Evolutionary conservation across 2,797 vertebrate species (phyloP).

Genomic region (Lagodon rhomboides): DNA sequence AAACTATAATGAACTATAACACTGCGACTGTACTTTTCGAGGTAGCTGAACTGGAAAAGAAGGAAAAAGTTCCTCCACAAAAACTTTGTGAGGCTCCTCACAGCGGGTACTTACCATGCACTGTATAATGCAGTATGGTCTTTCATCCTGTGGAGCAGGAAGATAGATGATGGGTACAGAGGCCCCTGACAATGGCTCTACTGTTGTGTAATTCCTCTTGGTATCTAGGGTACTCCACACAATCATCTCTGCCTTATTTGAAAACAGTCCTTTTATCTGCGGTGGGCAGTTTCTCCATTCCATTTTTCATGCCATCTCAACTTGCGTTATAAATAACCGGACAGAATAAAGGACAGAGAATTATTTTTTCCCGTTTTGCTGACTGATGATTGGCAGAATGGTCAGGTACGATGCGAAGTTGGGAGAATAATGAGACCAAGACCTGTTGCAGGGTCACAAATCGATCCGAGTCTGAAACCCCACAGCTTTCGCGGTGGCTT

Average conservation of each 20-base stretch:
- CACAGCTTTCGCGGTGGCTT: background rate
- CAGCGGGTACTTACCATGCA: constrained; percentile 53
- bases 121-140: constrained; percentile 56
- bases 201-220: constrained; percentile 56
- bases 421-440: background rate
- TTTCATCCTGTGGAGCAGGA: constrained; percentile 50
- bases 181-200: constrained; percentile 47
- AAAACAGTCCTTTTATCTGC: constrained; percentile 31
- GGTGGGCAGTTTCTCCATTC: background rate
- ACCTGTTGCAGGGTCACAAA: background rate
- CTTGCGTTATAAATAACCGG: background rate
- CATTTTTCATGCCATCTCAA: background rate
- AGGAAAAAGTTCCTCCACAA: constrained; percentile 14
- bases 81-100: constrained; percentile 32
- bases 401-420: background rate
- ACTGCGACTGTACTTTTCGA: constrained; percentile 6
- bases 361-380: constrained; percentile 1
- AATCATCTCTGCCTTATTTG: constrained; percentile 46
- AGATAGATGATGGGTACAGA: constrained; percentile 62
- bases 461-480: background rate
- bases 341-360: background rate
- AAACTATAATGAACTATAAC: background rate
- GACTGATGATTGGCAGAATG: background rate
- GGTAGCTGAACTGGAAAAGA: constrained; percentile 1
- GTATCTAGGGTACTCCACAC: constrained; percentile 33